phyloP scores from a whole-genome alignment of 2,113 vertebrate species.

The Syrmaticus mikado region DNA sequence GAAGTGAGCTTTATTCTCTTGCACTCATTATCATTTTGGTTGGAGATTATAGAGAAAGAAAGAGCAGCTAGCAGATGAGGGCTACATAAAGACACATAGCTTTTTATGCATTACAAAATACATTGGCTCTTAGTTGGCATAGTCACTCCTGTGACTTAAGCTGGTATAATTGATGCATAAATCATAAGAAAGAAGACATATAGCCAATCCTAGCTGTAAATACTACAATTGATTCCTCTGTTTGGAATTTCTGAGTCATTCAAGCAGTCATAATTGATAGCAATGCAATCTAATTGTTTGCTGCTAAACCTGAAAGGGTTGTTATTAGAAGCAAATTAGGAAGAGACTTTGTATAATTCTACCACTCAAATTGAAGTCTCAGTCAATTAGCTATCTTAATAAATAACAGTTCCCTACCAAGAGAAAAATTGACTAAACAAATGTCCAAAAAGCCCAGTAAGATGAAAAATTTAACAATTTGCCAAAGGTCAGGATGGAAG shows the following conservation, averaged over 20 bases:
- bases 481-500: constrained; percentile 56
- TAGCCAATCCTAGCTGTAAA: neutral
- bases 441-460: neutral
- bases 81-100: neutral
- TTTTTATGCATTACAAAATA: neutral
- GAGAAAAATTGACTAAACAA: constrained; percentile 44
- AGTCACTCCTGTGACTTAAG: neutral
- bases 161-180: neutral
- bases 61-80: neutral
- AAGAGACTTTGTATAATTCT: constrained; percentile 62
- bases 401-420: constrained; percentile 55
- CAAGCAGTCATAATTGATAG: constrained; percentile 36
- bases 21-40: neutral
- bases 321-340: constrained; percentile 61
- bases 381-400: constrained; percentile 51
- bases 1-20: neutral
- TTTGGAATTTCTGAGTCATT: constrained; percentile 41
- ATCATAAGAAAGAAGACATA: constrained; percentile 1
- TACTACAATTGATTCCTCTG: constrained; percentile 5
- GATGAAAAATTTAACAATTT: constrained; percentile 42
- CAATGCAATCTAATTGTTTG: constrained; percentile 57
- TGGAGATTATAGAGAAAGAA: constrained; percentile 50
- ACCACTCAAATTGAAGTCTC: constrained; percentile 63
- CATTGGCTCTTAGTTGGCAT: constrained; percentile 10
- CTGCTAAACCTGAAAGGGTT: constrained; percentile 58